Evolutionary conservation across 2,797 vertebrate genomes (phyloP), one percentile per base, ranked within the genome.

Genomic region (Buceros bicornis): DNA sequence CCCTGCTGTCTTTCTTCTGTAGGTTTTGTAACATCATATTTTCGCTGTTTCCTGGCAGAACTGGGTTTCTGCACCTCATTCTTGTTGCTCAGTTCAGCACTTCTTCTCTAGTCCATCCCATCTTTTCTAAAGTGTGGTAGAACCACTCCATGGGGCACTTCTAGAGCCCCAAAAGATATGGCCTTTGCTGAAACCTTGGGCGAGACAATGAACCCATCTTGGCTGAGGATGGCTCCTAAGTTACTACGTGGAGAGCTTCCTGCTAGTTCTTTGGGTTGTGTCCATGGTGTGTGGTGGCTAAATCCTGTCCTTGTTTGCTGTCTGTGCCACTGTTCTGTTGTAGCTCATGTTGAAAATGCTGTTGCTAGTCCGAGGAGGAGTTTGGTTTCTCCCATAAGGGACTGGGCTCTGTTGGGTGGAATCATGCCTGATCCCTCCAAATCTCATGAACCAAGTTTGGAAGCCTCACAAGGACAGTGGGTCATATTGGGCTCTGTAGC

Each of bases 1-100:
- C 70, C 28, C n/a, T 82, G 62, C 51, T 89, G 66, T 82, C 62
- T 90, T 4, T 83, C 25, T 90, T 93, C 56, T 70, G 0, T 66
- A 37, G 43, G 47, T 94, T 95, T 93, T 9, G 0, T 94, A 94
- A 69, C 21, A 5, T 40, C 8, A 1, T 40, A 6, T 26, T 87
- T 90, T 57, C 28, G 4, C 24, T 77, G 28, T 65, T 85, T 93
- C 43, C 48, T 91, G 95, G 81, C 89, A 96, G 90, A 96, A 93
- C 37, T 96, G 71, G 89, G 89, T 96, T 95, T 96, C 58, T 92
- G 60, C 64, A 11, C 31, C 20, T 93, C 31, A 57, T 67, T 54
- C 13, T 90, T 86, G 8, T 76, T 89, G 35, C 22, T 87, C 26
- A 69, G 54, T 65, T 95, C 48, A 85, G 60, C 51, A 25, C 18